Evolutionary conservation across 2,888 invertebrate genomes (phyloP).

Genomic region (Idaea straminata): DNA sequence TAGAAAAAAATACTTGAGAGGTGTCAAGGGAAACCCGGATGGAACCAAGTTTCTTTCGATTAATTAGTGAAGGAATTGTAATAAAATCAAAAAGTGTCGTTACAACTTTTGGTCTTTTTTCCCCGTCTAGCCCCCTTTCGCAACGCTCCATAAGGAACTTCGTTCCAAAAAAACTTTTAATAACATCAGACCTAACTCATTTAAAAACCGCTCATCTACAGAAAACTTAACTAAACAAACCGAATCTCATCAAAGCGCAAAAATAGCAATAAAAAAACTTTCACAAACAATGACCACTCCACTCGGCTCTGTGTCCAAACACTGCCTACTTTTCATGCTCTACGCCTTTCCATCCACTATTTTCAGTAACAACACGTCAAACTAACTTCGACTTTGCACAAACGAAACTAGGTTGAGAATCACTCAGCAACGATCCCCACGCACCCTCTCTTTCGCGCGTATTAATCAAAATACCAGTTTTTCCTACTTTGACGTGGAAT

Average conservation of each 20-base stretch:
- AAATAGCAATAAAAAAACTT: conserved; percentile 29
- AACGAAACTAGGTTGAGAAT: conserved; percentile 47
- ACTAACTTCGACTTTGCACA: conserved; percentile 54
- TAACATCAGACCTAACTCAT: neutral
- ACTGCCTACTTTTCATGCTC: conserved; percentile 78
- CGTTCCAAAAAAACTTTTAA: no score
- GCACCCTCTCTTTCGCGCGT: conserved; percentile 77
- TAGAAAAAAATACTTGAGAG: no score
- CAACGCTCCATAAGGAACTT: no score
- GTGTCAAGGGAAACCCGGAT: no score
- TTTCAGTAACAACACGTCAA: conserved; percentile 59
- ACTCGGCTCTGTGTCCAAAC: conserved; percentile 60
- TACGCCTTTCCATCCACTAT: conserved; percentile 78
- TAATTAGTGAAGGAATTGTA: no score
- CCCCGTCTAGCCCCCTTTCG: no score
- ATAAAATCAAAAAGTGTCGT: no score
- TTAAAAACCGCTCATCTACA: conserved; percentile 6
- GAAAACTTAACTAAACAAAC: neutral
- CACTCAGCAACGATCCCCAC: conserved; percentile 33
- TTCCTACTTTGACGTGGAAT: conserved; percentile 77
- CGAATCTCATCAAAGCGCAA: neutral
- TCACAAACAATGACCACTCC: conserved; percentile 63
- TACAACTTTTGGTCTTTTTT: no score
- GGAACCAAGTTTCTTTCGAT: no score
- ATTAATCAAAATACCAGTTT: conserved; percentile 79